Base-by-base conservation (phyloP, 2,888 invertebrate species). In the Drosophila longiperda region DNA sequence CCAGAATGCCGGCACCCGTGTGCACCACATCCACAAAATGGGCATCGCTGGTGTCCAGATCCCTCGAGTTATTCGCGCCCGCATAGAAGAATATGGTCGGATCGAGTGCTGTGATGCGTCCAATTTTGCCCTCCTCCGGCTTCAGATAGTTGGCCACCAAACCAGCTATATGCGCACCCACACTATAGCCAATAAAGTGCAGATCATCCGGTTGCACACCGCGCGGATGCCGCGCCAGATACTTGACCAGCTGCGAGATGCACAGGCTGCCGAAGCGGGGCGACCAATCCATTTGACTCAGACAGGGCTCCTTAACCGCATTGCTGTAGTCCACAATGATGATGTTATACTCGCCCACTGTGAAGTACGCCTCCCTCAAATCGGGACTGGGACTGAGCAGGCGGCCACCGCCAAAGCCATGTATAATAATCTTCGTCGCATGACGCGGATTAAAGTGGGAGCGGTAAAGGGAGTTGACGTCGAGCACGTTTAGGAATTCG, bases 391-490 rank as follows among this genome's bases (percentile, higher is more conserved):
- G 97, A 0, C 97, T 96, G 38, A 96, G 94, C 91, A 96, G 95
- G 73, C 97, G 94, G 0, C 97, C 97, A 0, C 97, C 97, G 0
- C 97, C 97, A 89, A 98, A 98, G 8, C 98, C 98, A 90, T 98
- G 98, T 23, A 98, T 97, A 53, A 98, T 95, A 29, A 98, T 94
- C 93, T 98, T 98, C 7, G 97, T 97, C 0, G 96, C 96, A 92
- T 97, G 95, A 0, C 94, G 94, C 0, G 95, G 94, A 92, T 98
- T 96, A 92, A 97, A 98, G 81, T 95, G 95, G 0, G 97, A 96
- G 70, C 94, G 94, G 78, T 95, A 95, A 29, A 98, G 93, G 0
- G 97, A 96, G 42, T 96, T 95, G 53, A 95, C 94, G 84, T 96
- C 95, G 32, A 95, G 94, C 0, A 97, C 96, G 90, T 97, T 95